A percentile compares a stretch with the other conserved stretches of the same genome.
These are phyloP conservation scores for Melinaea menophilus DNA, from an alignment of 2,888 invertebrate genomes.

Conservation along the genomic window DNA sequence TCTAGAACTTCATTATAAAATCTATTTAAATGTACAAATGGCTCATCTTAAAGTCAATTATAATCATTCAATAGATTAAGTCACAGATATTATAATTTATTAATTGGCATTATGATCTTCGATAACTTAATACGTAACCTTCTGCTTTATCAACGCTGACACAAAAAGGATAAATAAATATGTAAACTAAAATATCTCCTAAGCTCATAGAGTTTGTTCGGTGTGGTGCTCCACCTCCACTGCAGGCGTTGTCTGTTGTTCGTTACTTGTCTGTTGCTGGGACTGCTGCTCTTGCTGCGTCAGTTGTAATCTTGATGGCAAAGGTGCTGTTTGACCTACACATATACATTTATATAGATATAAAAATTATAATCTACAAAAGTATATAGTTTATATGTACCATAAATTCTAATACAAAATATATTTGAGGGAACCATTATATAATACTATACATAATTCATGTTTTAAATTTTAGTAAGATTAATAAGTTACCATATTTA, in stretches of 20 bases:
- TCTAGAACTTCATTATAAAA: too few species aligned
- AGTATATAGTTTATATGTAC: not conserved
- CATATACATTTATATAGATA: not conserved
- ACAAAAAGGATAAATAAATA: conserved; percentile 18
- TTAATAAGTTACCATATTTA: conserved; percentile 81
- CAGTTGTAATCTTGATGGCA: conserved; percentile 69
- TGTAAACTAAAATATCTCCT: conserved; percentile 31
- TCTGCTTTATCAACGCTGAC: conserved; percentile 10
- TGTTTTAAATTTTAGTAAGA: too few species aligned
- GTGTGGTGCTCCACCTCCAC: conserved; percentile 59
- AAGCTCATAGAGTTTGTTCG: conserved; percentile 60
- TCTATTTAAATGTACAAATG: not conserved
- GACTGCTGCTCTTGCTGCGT: conserved; percentile 50
- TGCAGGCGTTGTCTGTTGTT: conserved; percentile 53
- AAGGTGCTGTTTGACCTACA: conserved; percentile 71
- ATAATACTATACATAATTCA: too few species aligned
- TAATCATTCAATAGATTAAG: not conserved
- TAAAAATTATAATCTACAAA: too few species aligned
- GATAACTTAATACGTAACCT: conserved; percentile 1
- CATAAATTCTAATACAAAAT: too few species aligned
- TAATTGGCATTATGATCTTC: conserved; percentile 4
- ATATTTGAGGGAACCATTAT: too few species aligned
- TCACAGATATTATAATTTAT: conserved; percentile 3
- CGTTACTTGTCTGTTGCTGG: conserved; percentile 45
- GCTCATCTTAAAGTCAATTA: conserved; percentile 2